Evolutionary conservation across 2,113 vertebrate genomes (phyloP), one percentile per base, ranked within the genome.

Genomic region (Etia nguti): DNA sequence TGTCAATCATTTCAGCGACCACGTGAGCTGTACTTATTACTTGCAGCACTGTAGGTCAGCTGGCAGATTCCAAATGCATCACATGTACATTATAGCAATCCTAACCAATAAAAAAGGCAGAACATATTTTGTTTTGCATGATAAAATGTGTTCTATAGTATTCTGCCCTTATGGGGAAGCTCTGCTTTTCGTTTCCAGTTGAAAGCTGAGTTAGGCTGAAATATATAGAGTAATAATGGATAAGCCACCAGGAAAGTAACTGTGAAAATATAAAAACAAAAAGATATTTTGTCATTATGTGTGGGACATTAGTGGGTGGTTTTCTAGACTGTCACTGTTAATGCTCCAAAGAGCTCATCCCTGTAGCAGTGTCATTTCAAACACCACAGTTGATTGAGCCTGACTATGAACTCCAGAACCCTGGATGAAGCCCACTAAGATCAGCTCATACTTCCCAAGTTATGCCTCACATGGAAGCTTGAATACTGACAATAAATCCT

Each of bases 381-480:
- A 90, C 59, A 73, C 9, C 11, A 86, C 88, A 3, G 31, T 65
- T 85, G 82, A 60, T 16, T 22, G 48, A 84, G 80, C 57, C 6
- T 31, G 59, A 79, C 75, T 73, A 10, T 15, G 22, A 84, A 59
- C 24, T 85, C 20, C 79, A 80, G 26, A 79, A 75, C 10, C 36
- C 26, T 10, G 46, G 54, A 92, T 86, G 81, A 90, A 31, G 90
- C 52, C 87, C 62, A 8, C 82, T 92, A 86, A 88, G 83, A 90
- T 93, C 91, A 73, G 22, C 70, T 73, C 60, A 56, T 62, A 56
- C 73, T 79, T 83, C 16, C 26, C 2, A 3, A 75, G 65, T 83
- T 34, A 50, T 24, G 36, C 26, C 43, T 82, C 8, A 16, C 55
- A 81, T 52, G 62, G 8, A 81, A 85, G 85, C 22, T 8, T 60